These are phyloP conservation scores for Cyanoderma ruficeps DNA, from an alignment of 2,113 vertebrate species.

Conservation along the genomic window DNA sequence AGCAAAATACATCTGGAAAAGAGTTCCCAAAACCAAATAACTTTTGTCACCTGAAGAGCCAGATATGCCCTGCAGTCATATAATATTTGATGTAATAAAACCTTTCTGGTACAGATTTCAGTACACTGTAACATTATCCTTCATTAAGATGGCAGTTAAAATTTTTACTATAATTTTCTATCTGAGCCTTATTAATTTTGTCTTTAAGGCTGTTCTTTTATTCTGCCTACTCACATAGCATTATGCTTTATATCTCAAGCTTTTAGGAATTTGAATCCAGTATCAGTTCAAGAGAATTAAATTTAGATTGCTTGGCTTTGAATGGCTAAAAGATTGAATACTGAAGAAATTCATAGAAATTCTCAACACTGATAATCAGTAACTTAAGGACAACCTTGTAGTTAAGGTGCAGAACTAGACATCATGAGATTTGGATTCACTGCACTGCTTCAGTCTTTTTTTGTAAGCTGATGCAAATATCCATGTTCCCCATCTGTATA, in stretches of 20 bases:
- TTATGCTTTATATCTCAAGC: neutral
- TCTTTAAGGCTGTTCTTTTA: neutral
- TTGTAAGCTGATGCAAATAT: neutral
- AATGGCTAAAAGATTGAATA: neutral
- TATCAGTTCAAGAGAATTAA: slow-evolving; percentile 8
- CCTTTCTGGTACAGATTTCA: neutral
- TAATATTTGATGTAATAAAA: neutral
- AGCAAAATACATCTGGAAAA: neutral
- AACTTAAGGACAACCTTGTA: neutral
- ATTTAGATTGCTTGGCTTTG: neutral
- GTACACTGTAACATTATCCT: neutral
- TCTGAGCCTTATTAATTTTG: slow-evolving; percentile 33
- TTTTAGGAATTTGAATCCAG: slow-evolving; percentile 44
- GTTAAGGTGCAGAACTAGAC: neutral
- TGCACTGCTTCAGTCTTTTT: neutral
- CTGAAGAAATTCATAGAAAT: neutral
- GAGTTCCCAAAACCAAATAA: neutral
- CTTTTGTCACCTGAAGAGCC: neutral
- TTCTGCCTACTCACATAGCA: neutral
- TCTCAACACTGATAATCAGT: neutral
- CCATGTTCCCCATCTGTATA: neutral
- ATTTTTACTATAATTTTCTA: neutral
- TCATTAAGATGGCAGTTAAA: neutral
- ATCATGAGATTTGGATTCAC: neutral
- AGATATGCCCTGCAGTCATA: neutral